Percentiles rank a stretch among this genome's conserved stretches.
phyloP scores from a whole-genome alignment of 2,797 vertebrate species.

The Alosa sapidissima region DNA sequence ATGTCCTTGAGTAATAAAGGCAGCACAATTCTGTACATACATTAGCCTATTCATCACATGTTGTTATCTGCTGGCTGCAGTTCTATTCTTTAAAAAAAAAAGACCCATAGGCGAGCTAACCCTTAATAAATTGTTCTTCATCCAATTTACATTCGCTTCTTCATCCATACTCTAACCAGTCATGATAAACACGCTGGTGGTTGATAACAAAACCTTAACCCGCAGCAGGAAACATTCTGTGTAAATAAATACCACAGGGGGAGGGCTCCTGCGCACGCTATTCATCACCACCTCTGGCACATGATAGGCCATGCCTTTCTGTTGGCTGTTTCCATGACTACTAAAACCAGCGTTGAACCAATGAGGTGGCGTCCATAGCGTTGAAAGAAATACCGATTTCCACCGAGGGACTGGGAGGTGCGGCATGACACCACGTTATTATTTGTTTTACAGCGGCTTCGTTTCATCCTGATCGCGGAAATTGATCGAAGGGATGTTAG shows the following conservation, averaged over 20 bases:
- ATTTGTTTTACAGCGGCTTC: constrained; percentile 21
- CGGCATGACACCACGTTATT: constrained; percentile 46
- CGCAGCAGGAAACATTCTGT: constrained; percentile 38
- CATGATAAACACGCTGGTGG: constrained; percentile 24
- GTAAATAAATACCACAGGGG: constrained; percentile 42
- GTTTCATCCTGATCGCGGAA: not conserved
- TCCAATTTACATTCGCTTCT: constrained; percentile 18
- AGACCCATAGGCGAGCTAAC: not conserved
- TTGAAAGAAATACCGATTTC: constrained; percentile 79
- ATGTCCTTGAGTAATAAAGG: not conserved
- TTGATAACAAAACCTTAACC: constrained; percentile 33
- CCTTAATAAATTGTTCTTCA: not conserved
- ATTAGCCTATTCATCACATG: not conserved
- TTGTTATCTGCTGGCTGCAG: not conserved
- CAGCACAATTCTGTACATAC: not conserved
- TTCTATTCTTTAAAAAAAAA: not conserved
- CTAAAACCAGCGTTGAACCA: constrained; percentile 75
- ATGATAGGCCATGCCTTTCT: constrained; percentile 65
- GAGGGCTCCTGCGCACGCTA: constrained; percentile 44
- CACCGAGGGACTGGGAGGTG: constrained; percentile 58
- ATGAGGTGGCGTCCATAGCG: constrained; percentile 68
- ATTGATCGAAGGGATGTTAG: not conserved
- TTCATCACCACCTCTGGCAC: constrained; percentile 52
- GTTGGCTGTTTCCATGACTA: constrained; percentile 83
- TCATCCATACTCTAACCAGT: constrained; percentile 32